Evolutionary conservation across 1,140 invertebrate genomes (phyloP).

Genomic region (Leptopilina clavipes): DNA sequence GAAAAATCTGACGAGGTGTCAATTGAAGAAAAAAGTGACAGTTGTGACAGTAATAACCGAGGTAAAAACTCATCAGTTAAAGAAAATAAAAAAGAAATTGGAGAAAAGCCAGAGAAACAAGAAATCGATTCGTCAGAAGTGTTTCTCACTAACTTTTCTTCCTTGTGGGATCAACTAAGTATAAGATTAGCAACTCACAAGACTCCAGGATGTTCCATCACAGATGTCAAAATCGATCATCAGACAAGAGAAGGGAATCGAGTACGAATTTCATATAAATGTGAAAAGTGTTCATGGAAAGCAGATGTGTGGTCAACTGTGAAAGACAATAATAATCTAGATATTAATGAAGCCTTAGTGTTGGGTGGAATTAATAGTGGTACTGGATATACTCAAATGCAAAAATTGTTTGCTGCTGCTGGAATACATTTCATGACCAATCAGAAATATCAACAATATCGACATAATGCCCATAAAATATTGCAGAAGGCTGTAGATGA

Average conservation of each 20-base stretch:
- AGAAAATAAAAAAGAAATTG: neutral
- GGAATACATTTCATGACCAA: neutral
- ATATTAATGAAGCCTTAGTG: neutral
- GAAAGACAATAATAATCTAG: neutral
- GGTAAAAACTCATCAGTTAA: neutral
- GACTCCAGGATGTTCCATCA: neutral
- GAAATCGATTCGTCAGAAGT: neutral
- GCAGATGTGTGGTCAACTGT: neutral
- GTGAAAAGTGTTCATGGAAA: neutral
- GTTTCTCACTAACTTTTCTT: neutral
- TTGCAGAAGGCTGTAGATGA: neutral
- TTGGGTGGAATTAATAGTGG: neutral
- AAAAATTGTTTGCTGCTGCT: conserved; percentile 1
- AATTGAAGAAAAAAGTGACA: neutral
- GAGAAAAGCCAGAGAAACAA: neutral
- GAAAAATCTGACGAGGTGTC: too few relatives aligned
- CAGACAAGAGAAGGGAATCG: neutral
- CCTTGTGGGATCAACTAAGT: neutral
- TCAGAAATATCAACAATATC: neutral
- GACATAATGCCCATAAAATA: neutral
- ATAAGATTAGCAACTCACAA: neutral
- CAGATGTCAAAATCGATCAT: neutral
- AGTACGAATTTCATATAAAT: neutral
- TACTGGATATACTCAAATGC: neutral
- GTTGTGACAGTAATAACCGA: neutral